Conservation (phyloP, 2,113 vertebrate species). For the Tetrax tetrax region DNA sequence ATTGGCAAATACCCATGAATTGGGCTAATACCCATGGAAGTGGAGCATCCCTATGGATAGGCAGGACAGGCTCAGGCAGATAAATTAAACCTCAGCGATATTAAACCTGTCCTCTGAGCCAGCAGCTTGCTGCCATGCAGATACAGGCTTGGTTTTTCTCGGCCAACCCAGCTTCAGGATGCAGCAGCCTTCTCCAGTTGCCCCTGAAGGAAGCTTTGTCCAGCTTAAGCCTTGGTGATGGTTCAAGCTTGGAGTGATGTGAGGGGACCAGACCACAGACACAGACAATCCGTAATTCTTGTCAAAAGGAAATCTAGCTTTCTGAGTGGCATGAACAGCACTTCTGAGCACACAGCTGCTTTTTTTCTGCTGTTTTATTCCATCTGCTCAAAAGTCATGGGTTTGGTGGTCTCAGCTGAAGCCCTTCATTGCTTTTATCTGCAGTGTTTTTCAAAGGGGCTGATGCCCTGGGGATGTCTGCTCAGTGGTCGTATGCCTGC, state of each 20-base stretch:
- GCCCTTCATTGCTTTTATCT: not conserved
- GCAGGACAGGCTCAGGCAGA: not conserved
- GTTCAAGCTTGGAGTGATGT: not conserved
- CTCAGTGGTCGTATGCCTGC: not conserved
- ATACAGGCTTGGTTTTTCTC: not conserved
- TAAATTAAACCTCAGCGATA: not conserved
- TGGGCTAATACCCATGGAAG: not conserved
- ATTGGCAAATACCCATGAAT: not conserved
- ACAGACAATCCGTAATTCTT: not conserved
- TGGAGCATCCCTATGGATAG: fast-evolving
- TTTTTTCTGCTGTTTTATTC: not conserved
- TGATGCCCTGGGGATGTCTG: not conserved
- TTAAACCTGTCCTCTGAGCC: not conserved
- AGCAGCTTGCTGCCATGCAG: not conserved
- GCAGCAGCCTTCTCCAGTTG: not conserved
- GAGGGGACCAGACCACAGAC: not conserved
- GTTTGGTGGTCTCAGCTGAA: not conserved
- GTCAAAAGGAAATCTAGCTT: not conserved
- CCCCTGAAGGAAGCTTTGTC: not conserved
- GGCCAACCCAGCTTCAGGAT: not conserved
- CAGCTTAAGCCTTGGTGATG: not conserved
- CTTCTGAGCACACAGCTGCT: not conserved
- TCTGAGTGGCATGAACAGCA: not conserved
- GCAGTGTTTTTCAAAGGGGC: not conserved
- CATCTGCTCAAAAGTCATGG: not conserved